Percentiles rank a stretch among this genome's conserved stretches.
Conservation (phyloP, 2,113 vertebrate genomes). For the Coracopsis vasa region DNA sequence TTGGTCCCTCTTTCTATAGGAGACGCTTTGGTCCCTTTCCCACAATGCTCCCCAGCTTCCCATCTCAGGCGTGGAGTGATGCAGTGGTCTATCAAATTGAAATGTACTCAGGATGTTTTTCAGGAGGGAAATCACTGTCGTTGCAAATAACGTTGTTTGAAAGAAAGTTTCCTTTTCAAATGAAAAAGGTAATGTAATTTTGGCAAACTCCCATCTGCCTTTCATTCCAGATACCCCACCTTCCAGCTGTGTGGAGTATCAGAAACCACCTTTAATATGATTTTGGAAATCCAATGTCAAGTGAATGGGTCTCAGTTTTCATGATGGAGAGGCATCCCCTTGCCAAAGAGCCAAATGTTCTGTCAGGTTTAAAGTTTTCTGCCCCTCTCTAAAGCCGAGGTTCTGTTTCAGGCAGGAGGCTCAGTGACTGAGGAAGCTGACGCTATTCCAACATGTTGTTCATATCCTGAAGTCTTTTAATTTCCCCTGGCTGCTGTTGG, state of each 20-base stretch:
- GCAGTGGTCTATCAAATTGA: background rate
- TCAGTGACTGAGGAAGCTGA: constrained; percentile 1
- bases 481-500: constrained; percentile 49
- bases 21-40: background rate
- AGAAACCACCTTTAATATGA: background rate
- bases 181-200: background rate
- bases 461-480: constrained; percentile 33
- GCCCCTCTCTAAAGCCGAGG: background rate
- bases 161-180: constrained; percentile 19
- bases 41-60: background rate
- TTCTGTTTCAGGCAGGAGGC: background rate
- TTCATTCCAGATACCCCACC: background rate
- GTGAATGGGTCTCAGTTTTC: background rate
- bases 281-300: background rate
- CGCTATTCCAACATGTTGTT: background rate
- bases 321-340: background rate
- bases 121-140: background rate
- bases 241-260: background rate
- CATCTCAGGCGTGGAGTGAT: background rate
- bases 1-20: background rate
- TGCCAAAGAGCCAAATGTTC: background rate
- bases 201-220: background rate
- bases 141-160: background rate
- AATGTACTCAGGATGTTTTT: background rate
- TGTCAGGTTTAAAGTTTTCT: background rate